Base-by-base conservation (phyloP, 1,140 invertebrate species). In the Pseudomyrmex flavicornis region DNA sequence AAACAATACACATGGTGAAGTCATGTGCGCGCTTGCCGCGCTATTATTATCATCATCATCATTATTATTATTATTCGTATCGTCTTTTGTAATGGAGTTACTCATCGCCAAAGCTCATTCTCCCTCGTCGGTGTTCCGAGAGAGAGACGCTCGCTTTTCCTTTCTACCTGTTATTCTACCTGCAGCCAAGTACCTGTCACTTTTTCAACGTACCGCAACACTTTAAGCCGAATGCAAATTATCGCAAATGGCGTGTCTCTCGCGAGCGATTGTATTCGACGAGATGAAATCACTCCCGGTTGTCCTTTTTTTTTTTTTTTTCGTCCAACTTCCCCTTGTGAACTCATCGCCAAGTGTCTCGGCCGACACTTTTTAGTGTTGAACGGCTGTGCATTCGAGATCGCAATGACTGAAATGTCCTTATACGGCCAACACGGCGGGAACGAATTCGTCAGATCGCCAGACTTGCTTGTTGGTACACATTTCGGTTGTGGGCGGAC, bases 271-370 rank as follows among this genome's bases (percentile, higher is more conserved):
- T 70, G 76, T 72, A 7, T 9, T 20, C 66, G 66, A 20, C 15
- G n/a, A 17, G 76, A 79, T 80, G 66, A 80, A 80, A 80, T 80
- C 66, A 80, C 59, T 72, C 66, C 7, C 54, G 76, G 20, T 61
- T 80, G 54, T 35, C 5, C 5, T 35, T 35, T 35, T 35, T 35
- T 35, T 35, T 26, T 26, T 35, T 72, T 72, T 61, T 22, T 54
- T 59, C 17, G 17, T 17, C 17, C 66, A 44, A 3, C 58, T 80
- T 44, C 76, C 54, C 20, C 0, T n/a, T 58, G 46, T 72, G 66
- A 80, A 72, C 54, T 80, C 66, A 80, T 80, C 44, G 50, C 12
- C 10, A 7, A 35, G 65, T 59, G 65, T 59, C 20, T 48, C 17
- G 22, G 2, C 63, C n/a, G 5, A 79, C n/a, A 59, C 35, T 35